These are phyloP conservation scores for Arctopsyche grandis DNA, from an alignment of 1,140 invertebrate genomes.

Conservation along the genomic window DNA sequence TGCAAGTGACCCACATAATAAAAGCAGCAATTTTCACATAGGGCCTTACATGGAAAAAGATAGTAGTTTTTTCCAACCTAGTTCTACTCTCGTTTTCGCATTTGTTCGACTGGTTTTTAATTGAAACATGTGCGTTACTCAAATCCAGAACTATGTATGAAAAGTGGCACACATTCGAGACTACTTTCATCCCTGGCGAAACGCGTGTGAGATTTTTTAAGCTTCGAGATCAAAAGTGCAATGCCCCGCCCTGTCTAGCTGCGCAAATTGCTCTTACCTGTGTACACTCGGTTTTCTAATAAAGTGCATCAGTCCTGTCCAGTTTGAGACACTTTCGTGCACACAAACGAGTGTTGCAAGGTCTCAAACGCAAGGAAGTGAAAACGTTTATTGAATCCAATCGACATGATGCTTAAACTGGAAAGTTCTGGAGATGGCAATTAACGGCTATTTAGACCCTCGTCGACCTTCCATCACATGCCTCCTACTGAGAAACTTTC, in stretches of 20 bases:
- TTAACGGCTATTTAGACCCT: slow-evolving; percentile 27
- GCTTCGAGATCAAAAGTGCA: too few relatives aligned
- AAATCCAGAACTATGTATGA: not conserved
- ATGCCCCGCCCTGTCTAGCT: too few relatives aligned
- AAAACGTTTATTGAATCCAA: slow-evolving; percentile 4
- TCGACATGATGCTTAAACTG: not conserved
- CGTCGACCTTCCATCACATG: slow-evolving; percentile 10
- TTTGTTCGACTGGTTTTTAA: not conserved
- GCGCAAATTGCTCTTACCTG: too few relatives aligned
- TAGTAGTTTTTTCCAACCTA: not conserved
- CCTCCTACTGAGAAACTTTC: slow-evolving; percentile 2
- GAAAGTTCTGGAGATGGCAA: slow-evolving; percentile 12
- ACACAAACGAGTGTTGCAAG: slow-evolving; percentile 17
- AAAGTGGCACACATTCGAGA: not conserved
- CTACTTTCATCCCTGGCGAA: not conserved
- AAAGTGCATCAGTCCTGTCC: too few relatives aligned
- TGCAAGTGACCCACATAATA: not conserved
- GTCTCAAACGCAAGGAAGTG: slow-evolving; percentile 12
- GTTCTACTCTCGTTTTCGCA: slow-evolving; percentile 13
- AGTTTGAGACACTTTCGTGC: not conserved
- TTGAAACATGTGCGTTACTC: not conserved
- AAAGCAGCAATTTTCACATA: slow-evolving; percentile 9
- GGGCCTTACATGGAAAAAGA: not conserved
- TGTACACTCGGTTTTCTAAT: too few relatives aligned
- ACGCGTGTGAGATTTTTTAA: too few relatives aligned